Conservation (phyloP, 1,140 invertebrate genomes). For the Parapsyche elsis region DNA sequence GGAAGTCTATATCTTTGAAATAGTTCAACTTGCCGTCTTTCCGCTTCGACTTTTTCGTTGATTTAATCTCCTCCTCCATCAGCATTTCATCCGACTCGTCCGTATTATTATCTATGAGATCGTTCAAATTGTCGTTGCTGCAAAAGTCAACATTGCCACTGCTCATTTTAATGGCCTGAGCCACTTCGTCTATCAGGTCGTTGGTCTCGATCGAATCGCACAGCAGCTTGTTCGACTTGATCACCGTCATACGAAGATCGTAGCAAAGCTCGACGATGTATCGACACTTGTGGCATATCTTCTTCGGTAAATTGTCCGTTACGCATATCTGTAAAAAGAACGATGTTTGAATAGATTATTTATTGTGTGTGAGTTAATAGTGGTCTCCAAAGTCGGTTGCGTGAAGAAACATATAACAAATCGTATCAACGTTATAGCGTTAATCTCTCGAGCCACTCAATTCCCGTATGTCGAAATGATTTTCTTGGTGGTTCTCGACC, state of each 20-base stretch:
- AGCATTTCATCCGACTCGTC: not conserved
- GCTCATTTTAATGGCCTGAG: constrained; percentile 26
- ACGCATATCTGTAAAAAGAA: constrained; percentile 31
- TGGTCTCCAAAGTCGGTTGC: not conserved
- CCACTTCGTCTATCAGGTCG: constrained; percentile 33
- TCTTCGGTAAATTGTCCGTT: constrained; percentile 48
- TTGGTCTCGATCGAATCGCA: constrained; percentile 41
- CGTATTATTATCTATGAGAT: not conserved
- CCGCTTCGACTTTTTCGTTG: constrained; percentile 8
- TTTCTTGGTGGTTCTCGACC: too few relatives aligned
- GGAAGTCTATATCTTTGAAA: constrained; percentile 5
- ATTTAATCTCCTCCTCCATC: constrained; percentile 14
- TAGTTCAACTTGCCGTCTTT: not conserved
- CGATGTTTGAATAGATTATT: constrained; percentile 4
- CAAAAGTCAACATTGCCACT: not conserved
- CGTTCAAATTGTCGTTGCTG: not conserved
- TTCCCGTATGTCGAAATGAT: too few relatives aligned
- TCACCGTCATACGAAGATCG: constrained; percentile 48
- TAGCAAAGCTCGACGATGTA: constrained; percentile 54
- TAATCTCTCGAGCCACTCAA: too few relatives aligned
- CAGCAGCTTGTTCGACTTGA: constrained; percentile 51
- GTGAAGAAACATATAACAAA: not conserved
- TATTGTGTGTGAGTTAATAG: not conserved
- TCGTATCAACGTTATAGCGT: not conserved
- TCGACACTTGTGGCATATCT: constrained; percentile 56